A percentile compares a stretch with the other conserved stretches of the same genome.
phyloP scores from a whole-genome alignment of 1,140 invertebrate genomes.

The Hormaphis cornu region DNA sequence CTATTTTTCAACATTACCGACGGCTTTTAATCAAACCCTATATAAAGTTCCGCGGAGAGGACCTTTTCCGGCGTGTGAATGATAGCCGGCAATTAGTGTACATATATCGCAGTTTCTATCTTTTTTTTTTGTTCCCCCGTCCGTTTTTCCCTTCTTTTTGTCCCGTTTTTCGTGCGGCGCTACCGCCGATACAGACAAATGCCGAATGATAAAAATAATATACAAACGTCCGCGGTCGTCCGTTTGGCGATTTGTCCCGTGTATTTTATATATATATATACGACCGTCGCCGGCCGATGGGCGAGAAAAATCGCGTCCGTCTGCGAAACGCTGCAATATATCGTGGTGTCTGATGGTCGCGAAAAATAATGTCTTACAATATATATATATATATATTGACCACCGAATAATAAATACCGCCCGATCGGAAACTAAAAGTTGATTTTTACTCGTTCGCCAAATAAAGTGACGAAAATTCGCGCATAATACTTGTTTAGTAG shows the following conservation, averaged over 20 bases:
- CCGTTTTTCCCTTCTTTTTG: not conserved
- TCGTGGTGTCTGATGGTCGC: not conserved
- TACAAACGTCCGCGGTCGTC: not conserved
- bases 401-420: no score
- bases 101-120: not conserved
- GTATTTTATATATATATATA: not conserved
- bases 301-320: not conserved
- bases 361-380: slow-evolving; percentile 6
- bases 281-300: not conserved
- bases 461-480: no score
- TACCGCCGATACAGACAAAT: slow-evolving; percentile 26
- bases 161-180: not conserved
- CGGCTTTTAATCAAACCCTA: slow-evolving; percentile 24
- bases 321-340: no score
- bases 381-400: no score
- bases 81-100: slow-evolving; percentile 2
- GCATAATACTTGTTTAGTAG: no score
- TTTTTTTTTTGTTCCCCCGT: not conserved
- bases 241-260: not conserved
- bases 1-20: slow-evolving; percentile 6
- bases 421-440: no score
- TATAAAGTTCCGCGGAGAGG: not conserved
- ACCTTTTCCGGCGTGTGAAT: slow-evolving; percentile 18
- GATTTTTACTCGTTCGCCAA: no score
- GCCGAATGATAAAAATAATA: not conserved